Evolutionary conservation across 2,113 vertebrate species (phyloP), one percentile per base, ranked within the genome.

Genomic region (Aspidoscelis tigris): DNA sequence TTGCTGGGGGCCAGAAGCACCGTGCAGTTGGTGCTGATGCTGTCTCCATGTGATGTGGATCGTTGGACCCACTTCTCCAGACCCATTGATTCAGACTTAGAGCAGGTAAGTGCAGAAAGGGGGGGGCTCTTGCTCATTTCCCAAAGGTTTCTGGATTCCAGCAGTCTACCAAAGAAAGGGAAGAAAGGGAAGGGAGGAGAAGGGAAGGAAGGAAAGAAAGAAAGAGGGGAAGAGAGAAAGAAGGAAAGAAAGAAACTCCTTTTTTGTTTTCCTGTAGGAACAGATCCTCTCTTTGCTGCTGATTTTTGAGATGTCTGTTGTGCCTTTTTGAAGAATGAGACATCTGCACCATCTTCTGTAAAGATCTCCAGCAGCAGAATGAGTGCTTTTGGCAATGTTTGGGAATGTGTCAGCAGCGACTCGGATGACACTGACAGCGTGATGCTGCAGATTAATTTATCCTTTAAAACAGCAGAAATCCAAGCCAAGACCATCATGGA

Each of bases 401-500:
- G 58, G 58, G 58, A 61, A 61, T 18, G 14, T 33, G 68, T 69
- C 33, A 33, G 68, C 68, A 33, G 26, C 33, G 68, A 69, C 33
- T 33, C n/a, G 33, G 68, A 69, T 33, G 68, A 69, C n/a, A 69
- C 68, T 33, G 68, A 69, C n/a, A 69, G 68, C 68, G 33, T 69
- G 68, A 26, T 33, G 14, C 68, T 69, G 68, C 14, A 33, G 68
- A 69, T 69, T 69, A 69, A 26, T 5, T 69, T 69, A 33, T 33
- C n/a, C 26, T 69, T 69, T 69, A 33, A 69, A n/a, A 33, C 26
- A 69, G 26, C 26, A 69, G 68, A 69, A 5, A 69, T 26, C 9
- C 68, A 69, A 69, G 68, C 68, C 68, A 69, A 69, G 68, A 33
- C 68, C 68, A 69, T 69, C n/a, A 69, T 69, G 68, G 68, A 69